Evolutionary conservation across 2,888 invertebrate genomes (phyloP), one percentile per base, ranked within the genome.

Genomic region (Heliconius sara): DNA sequence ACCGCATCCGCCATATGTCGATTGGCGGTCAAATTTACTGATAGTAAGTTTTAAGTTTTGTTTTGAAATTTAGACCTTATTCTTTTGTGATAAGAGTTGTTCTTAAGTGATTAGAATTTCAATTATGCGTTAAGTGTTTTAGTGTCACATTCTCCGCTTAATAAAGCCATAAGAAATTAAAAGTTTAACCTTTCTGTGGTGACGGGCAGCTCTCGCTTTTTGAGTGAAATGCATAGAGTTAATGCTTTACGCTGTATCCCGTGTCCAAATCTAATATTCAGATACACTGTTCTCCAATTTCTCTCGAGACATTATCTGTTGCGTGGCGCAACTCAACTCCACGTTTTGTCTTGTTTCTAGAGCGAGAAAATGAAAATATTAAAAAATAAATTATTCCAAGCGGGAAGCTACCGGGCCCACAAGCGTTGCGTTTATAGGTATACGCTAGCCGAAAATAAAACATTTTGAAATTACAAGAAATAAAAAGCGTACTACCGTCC

Each of bases 1-100:
- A 89, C 87, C 71, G 80, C 84, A 87, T 88, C 87, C 87, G 89
- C 91, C 92, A 91, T 89, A 89, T 92, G 91, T 85, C 82, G 84
- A 84, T 73, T 80, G 70, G 65, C 76, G 85, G 86, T 88, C 89
- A 83, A 88, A 89, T 90, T 57, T 77, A 74, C 39, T 68, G 57
- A 63, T 73, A 74, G 63, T 60, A 47, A 34, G 57, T 63, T 65
- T 25, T 57, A 70, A n/a, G 3, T 25, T 13, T 57, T 72, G 13
- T 66, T 27, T 65, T 39, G 27, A 10, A 66, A 47, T 65, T 47
- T 43, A 43, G 25, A 47, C 75, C 27, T 47, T 75, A 63, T 65
- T 22, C 0, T 3, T 6, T 47, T 27, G 25, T 1, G 27, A 19
- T 43, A 75, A 30, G 6, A 47, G 9, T 2, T 27, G 65, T 43